Evolutionary conservation across 2,797 vertebrate species (phyloP).

Genomic region (Macropodus opercularis): DNA sequence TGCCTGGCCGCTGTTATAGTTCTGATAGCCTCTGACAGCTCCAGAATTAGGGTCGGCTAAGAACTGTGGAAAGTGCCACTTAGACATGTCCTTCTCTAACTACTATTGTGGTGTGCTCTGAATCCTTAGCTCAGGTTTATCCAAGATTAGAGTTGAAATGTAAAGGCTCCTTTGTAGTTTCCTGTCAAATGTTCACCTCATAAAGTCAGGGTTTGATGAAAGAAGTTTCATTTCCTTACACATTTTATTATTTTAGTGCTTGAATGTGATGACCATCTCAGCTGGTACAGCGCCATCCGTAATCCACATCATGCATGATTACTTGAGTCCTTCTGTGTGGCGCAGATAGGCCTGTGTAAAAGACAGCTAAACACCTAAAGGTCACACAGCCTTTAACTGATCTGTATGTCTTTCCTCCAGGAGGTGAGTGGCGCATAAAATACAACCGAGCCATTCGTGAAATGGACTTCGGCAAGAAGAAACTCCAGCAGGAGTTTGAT

Average conservation of each 20-base stretch:
- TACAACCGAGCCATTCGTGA: slow-evolving; percentile 93
- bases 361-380: slow-evolving; percentile 59
- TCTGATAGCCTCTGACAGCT: slow-evolving; percentile 81
- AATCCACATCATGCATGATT: slow-evolving; percentile 61
- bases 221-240: slow-evolving; percentile 60
- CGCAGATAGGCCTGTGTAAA: slow-evolving; percentile 46
- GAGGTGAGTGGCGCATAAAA: slow-evolving; percentile 94
- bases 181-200: slow-evolving; percentile 39
- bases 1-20: slow-evolving; percentile 70
- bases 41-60: slow-evolving; percentile 78
- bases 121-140: slow-evolving; percentile 68
- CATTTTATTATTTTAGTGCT: slow-evolving; percentile 61
- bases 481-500: slow-evolving; percentile 94
- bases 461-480: slow-evolving; percentile 94
- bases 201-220: slow-evolving; percentile 60
- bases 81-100: slow-evolving; percentile 74
- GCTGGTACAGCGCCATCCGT: slow-evolving; percentile 41
- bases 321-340: slow-evolving; percentile 45
- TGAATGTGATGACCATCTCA: slow-evolving; percentile 52
- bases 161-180: slow-evolving; percentile 57
- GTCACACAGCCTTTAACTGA: slow-evolving; percentile 50
- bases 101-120: slow-evolving; percentile 67
- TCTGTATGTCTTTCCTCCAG: slow-evolving; percentile 70
- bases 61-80: slow-evolving; percentile 80
- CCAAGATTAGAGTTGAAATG: slow-evolving; percentile 65